Percentiles rank a stretch among this genome's conserved stretches.
Evolutionary conservation across 1,140 invertebrate species (phyloP).

Genomic region (Kradibia gibbosae): DNA sequence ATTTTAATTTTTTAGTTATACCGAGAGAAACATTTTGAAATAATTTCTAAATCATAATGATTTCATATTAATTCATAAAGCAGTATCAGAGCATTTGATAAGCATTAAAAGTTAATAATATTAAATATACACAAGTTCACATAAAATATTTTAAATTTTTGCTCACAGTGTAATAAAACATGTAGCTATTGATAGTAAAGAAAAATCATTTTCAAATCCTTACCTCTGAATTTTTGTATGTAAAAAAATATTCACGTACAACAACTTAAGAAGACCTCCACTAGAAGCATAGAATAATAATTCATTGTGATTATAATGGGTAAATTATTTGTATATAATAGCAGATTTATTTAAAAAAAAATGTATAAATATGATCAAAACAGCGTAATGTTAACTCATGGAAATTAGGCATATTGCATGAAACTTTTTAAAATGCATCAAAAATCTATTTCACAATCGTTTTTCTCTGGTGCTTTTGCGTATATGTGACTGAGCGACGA

Average conservation of each 20-base stretch:
- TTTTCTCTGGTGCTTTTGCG: slow-evolving; percentile 20
- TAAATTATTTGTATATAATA: slow-evolving; percentile 15
- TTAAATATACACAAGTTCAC: background rate
- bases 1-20: slow-evolving; percentile 17
- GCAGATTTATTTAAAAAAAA: background rate
- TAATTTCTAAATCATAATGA: background rate
- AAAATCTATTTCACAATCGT: slow-evolving; percentile 38
- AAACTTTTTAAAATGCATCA: background rate
- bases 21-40: slow-evolving; percentile 39
- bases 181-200: background rate
- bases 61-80: slow-evolving; percentile 54
- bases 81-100: background rate
- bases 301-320: slow-evolving; percentile 1
- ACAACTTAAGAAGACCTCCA: background rate
- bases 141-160: background rate
- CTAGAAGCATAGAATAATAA: background rate
- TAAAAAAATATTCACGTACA: background rate
- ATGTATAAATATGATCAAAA: background rate
- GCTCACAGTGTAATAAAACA: background rate
- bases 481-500: slow-evolving; percentile 35
- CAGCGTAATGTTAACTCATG: background rate
- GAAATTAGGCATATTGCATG: background rate
- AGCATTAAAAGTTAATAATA: background rate
- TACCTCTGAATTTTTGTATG: background rate
- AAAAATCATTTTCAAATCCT: background rate